A percentile compares a stretch with the other conserved stretches of the same genome.
Evolutionary conservation across 2,113 vertebrate species (phyloP).

Genomic region (Petaurus breviceps): DNA sequence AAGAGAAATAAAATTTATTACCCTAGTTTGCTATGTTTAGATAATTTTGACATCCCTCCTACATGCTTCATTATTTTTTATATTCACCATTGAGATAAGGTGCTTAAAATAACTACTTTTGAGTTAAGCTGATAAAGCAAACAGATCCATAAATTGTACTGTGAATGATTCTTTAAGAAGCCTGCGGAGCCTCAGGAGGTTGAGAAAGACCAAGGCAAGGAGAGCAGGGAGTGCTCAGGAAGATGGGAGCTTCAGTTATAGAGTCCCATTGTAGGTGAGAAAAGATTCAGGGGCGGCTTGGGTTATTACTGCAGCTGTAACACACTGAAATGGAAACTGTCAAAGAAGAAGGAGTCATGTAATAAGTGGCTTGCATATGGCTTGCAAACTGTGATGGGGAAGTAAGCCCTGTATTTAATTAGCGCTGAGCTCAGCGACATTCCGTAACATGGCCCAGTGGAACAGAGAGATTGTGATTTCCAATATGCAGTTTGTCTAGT

Average conservation of each 20-base stretch:
- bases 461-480: neutral
- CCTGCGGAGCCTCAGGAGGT: slow-evolving; percentile 7
- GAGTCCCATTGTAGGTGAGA: fast-evolving
- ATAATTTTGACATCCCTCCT: neutral
- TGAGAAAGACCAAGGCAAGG: slow-evolving; percentile 11
- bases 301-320: fast-evolving
- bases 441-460: neutral
- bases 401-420: neutral
- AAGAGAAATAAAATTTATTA: neutral
- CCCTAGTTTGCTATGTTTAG: slow-evolving; percentile 28
- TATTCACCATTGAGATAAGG: slow-evolving; percentile 21
- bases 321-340: neutral
- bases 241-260: fast-evolving
- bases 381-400: neutral
- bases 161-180: neutral
- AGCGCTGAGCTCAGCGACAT: slow-evolving; percentile 7
- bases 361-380: neutral
- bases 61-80: slow-evolving; percentile 42
- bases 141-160: slow-evolving; percentile 42
- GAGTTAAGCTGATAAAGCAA: slow-evolving; percentile 58
- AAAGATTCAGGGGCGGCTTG: neutral
- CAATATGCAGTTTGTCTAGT: fast-evolving
- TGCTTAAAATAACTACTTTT: slow-evolving; percentile 56
- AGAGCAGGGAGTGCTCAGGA: neutral
- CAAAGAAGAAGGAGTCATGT: neutral